These are phyloP conservation scores for Oasisia sp. DNA, from an alignment of 2,888 invertebrate genomes.

Conservation along the genomic window DNA sequence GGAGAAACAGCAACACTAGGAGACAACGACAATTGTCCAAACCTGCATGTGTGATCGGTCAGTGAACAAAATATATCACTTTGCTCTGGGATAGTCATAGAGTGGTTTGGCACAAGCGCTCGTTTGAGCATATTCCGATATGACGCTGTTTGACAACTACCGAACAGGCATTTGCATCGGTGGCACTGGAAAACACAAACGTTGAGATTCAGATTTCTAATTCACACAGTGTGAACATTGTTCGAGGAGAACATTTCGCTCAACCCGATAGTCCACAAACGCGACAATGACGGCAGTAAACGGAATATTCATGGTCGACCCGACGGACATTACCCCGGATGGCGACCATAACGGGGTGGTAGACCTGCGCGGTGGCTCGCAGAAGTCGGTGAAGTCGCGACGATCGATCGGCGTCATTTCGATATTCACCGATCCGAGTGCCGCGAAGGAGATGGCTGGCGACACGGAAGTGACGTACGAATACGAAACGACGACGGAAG, in stretches of 20 bases:
- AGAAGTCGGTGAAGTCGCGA: not conserved
- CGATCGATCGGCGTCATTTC: constrained; percentile 32
- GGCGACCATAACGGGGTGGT: not conserved
- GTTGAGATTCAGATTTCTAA: not conserved
- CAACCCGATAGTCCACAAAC: not conserved
- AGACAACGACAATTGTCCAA: not conserved
- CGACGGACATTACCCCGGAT: not conserved
- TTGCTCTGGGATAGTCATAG: not conserved
- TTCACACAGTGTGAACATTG: not conserved
- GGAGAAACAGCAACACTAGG: not conserved
- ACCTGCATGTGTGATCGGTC: not conserved
- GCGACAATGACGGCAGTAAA: not conserved
- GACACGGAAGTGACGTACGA: constrained; percentile 31
- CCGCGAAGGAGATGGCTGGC: constrained; percentile 28
- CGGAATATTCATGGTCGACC: not conserved
- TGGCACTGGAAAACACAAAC: not conserved
- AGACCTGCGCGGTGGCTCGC: not conserved
- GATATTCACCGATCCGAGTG: constrained; percentile 30
- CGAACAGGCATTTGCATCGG: not conserved
- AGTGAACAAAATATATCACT: not conserved
- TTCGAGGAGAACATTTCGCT: not conserved
- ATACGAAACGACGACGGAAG: constrained; percentile 2
- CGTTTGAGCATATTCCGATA: not conserved
- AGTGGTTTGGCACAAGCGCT: not conserved
- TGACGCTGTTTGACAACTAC: not conserved